phyloP scores from a whole-genome alignment of 2,888 invertebrate species.

The Lithodes maja region DNA sequence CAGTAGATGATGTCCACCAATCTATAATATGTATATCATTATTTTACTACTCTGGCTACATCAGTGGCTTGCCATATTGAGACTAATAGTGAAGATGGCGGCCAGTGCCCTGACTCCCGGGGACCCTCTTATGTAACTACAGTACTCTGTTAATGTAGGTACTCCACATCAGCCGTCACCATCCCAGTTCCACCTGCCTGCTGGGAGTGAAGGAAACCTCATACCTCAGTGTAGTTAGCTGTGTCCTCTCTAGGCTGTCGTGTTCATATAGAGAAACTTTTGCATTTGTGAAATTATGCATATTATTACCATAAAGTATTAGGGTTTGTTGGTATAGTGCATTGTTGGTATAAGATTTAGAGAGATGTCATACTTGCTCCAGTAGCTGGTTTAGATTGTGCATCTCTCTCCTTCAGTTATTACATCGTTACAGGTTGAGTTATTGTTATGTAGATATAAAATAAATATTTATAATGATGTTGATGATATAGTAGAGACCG shows the following conservation, averaged over 20 bases:
- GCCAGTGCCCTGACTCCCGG: too few species aligned
- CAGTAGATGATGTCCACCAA: too few species aligned
- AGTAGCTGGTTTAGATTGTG: not conserved
- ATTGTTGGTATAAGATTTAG: slow-evolving; percentile 9
- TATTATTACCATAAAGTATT: slow-evolving; percentile 25
- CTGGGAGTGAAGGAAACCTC: not conserved
- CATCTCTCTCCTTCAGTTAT: not conserved
- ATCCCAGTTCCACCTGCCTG: not conserved
- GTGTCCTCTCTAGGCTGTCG: not conserved
- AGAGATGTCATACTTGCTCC: not conserved
- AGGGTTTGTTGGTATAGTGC: not conserved
- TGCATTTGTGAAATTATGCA: not conserved
- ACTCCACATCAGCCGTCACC: not conserved
- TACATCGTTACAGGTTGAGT: not conserved
- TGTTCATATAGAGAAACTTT: not conserved
- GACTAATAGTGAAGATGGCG: too few species aligned
- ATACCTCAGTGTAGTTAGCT: not conserved
- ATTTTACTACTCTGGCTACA: too few species aligned
- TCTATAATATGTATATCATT: too few species aligned
- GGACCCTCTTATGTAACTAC: too few species aligned
- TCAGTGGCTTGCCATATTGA: too few species aligned
- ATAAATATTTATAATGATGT: not conserved
- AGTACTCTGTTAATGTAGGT: too few species aligned
- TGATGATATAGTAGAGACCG: not conserved
- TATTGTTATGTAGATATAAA: not conserved